These are phyloP conservation scores for Catharus bicknelli DNA, from an alignment of 2,113 vertebrate species.

Conservation along the genomic window DNA sequence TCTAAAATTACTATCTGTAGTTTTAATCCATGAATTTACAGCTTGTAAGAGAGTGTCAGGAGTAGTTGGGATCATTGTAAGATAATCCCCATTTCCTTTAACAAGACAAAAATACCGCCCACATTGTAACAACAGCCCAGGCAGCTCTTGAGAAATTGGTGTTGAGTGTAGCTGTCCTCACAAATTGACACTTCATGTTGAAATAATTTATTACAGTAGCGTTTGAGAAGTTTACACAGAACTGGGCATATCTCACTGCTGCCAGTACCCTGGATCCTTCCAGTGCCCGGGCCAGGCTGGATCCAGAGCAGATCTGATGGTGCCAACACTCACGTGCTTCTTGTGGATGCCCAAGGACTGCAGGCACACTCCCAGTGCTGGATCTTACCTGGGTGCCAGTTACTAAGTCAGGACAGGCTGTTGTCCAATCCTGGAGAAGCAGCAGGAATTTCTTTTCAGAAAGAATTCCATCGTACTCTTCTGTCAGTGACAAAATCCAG, in stretches of 20 bases:
- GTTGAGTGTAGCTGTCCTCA: background rate
- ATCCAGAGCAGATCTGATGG: background rate
- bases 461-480: background rate
- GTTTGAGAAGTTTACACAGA: background rate
- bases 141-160: background rate
- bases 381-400: background rate
- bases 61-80: conserved; percentile 8
- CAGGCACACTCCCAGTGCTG: background rate
- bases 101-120: conserved; percentile 7
- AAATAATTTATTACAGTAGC: background rate
- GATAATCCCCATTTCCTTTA: conserved; percentile 11
- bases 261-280: background rate
- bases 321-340: background rate
- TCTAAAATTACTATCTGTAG: background rate
- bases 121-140: background rate
- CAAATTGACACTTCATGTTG: background rate
- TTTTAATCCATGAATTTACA: conserved; percentile 32
- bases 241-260: background rate
- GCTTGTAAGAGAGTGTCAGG: conserved; percentile 19
- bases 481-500: background rate
- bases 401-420: background rate
- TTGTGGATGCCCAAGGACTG: background rate
- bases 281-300: background rate
- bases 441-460: background rate
- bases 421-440: background rate